Evolutionary conservation across 2,888 invertebrate genomes (phyloP), one percentile per base, ranked within the genome.

Genomic region (Apamea monoglypha): DNA sequence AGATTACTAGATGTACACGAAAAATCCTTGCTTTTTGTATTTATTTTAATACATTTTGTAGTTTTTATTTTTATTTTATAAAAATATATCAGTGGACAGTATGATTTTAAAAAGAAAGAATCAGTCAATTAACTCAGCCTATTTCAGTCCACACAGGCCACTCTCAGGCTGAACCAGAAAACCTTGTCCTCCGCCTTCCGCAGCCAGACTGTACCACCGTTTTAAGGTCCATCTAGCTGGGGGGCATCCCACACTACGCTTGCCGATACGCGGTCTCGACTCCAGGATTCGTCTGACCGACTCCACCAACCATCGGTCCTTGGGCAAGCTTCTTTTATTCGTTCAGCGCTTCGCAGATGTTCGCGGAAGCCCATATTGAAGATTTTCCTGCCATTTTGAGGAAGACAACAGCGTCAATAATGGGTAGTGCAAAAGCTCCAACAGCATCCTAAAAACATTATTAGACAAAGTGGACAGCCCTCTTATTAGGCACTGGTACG

Each of bases 1-100:
- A 61, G 40, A 63, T 53, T 73, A 64, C 7, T 80, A 50, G 18
- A 74, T 68, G n/a, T 32, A 63, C 7, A 53, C 53, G 73, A 32
- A 61, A 66, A 76, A 66, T 21, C 40, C 7, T 47, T 70, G 18
- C 14, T 71, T 18, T 63, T 69, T 76, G 25, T n/a, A 59, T 40
- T 50, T 63, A 21, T 59, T 59, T 47, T 81, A 29, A 36, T 75
- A 8, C 12, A 47, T 40, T 73, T 44, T 29, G 8, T 29, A 21
- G 29, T 66, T 47, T 74, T n/a, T n/a, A n/a, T n/a, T n/a, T 71
- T 10, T 32, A 47, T 61, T 56, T 67, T n/a, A 10, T 53, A 7
- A 40, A 44, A 44, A 32, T 32, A 18, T 44, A 8, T 32, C 8
- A 56, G 21, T 40, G 14, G 5, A 16, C n/a, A 53, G 16, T 53